Evolutionary conservation across 2,888 invertebrate species (phyloP), one percentile per base, ranked within the genome.

Genomic region (Netelia virgata): DNA sequence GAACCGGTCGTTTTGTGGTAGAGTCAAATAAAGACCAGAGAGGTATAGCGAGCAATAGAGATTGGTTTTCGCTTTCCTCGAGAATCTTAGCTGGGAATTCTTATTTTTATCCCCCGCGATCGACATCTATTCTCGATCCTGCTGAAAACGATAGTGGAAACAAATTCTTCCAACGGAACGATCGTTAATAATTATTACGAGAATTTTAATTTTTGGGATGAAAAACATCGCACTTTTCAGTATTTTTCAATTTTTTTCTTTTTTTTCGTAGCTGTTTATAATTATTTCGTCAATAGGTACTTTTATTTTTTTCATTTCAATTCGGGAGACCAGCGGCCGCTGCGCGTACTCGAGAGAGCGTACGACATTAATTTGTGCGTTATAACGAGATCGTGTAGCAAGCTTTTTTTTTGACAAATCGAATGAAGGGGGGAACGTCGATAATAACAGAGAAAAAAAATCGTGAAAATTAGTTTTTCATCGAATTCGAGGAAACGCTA

Each of bases 1-100:
- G 11, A 50, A 41, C 41, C n/a, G n/a, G 50, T 53, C 55, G 63
- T 36, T 63, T 55, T 72, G 59, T 72, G 23, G n/a, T 64, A 57
- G 76, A 68, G 80, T 76, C 80, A 68, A 83, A 80, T 80, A 72
- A 80, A 75, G 47, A 57, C 79, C 8, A 5, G 70, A 70, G 41
- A 59, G 83, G 63, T 70, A 76, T 41, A 70, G 47, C 16, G 79
- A 80, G 59, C 69, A 69, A 74, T 83, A 64, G 69, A 78, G 74
- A 78, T 83, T 80, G 75, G 70, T 75, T 76, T 76, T 80, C 59
- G 63, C 70, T 70, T 43, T 70, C 43, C 41, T 53, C 53, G 70
- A 20, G 57, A 36, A 68, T 68, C 64, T 68, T 76, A 8, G 59
- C 75, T 14, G n/a, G 10, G 2, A 11, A 9, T n/a, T 14, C 20